Evolutionary conservation across 2,113 vertebrate genomes (phyloP).

Genomic region (Petroica traversi): DNA sequence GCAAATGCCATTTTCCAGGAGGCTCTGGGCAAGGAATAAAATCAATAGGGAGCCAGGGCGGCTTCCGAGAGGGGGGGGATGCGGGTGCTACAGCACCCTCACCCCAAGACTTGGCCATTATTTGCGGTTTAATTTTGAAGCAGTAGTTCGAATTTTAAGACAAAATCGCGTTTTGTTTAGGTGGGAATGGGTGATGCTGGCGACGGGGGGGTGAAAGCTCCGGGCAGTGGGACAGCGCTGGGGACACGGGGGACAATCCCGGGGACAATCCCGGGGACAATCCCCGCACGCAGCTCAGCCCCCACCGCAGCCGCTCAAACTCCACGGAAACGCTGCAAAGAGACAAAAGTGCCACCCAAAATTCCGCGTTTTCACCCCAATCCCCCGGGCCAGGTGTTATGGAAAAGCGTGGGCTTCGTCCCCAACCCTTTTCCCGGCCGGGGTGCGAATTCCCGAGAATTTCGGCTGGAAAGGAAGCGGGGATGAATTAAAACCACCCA

Average conservation of each 20-base stretch:
- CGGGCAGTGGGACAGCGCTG: not conserved
- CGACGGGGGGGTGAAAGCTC: not conserved
- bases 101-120: too few species aligned
- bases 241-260: not conserved
- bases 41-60: constrained; percentile 60
- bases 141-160: not conserved
- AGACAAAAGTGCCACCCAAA: not conserved
- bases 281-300: not conserved
- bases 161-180: too few species aligned
- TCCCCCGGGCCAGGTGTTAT: rapidly evolving
- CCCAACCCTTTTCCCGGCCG: too few species aligned
- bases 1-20: constrained; percentile 76
- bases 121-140: not conserved
- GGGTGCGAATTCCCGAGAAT: not conserved
- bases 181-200: too few species aligned
- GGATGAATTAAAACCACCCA: not conserved
- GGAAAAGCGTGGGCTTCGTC: not conserved
- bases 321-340: not conserved
- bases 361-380: not conserved
- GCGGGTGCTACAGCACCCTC: not conserved
- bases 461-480: not conserved
- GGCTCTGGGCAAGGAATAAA: constrained; percentile 58
- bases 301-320: not conserved
- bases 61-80: not conserved
- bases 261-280: too few species aligned